Base-by-base conservation (phyloP, 1,140 invertebrate species). In the Belonocnema kinseyi region DNA sequence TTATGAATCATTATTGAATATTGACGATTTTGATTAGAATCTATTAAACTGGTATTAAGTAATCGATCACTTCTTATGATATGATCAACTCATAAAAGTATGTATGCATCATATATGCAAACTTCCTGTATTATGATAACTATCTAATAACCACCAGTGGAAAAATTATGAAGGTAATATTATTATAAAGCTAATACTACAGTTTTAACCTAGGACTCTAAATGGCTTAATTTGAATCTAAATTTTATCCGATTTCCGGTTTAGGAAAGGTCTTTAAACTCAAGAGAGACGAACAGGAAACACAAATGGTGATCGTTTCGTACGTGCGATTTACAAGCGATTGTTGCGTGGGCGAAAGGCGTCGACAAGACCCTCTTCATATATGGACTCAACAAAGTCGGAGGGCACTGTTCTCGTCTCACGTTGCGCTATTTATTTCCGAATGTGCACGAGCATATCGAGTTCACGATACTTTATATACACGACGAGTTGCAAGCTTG, bases 381-480 rank as follows among this genome's bases (percentile, higher is more conserved):
- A 75, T 75, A 75, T 61, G 74, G 73, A n/a, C 14, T 56, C 56
- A 50, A 53, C 14, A 33, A 33, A 46, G 56, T 66, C 74, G 40
- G 46, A 51, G 74, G 73, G 61, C 51, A 72, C 75, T 56, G 14
- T 54, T 54, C 52, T 54, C 52, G 52, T 17, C 53, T 54, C 53
- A 54, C 53, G n/a, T 75, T 75, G 78, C 56, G 72, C 74, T 76
- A 80, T 81, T 81, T 78, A 81, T 81, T 78, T 80, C 75, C 75
- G 75, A 77, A 52, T 74, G 71, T 74, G 50, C 50, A 58, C 17
- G 66, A n/a, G 71, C 46, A 54, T 17, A 50, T 19, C 54, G 11
- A 50, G 54, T n/a, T 78, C 75, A 74, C 53, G 7, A 53, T 73
- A 16, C 21, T 12, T 50, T 73, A 54, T 72, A 72, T 72, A 56